Evolutionary conservation across 2,888 invertebrate genomes (phyloP).

Genomic region (Melipona bicolor): DNA sequence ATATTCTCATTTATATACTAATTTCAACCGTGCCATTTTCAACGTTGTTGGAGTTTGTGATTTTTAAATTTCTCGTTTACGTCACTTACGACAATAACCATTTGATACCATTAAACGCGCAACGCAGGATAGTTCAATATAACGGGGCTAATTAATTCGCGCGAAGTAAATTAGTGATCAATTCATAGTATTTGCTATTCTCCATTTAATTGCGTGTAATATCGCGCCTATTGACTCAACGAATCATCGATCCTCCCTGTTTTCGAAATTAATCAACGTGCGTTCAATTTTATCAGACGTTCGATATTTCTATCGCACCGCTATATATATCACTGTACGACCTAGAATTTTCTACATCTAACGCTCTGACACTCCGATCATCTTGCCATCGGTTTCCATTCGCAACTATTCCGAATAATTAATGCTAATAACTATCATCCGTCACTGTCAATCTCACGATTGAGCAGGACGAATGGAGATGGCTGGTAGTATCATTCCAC

Average conservation of each 20-base stretch:
- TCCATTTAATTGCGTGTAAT: neutral
- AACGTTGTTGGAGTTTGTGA: no score
- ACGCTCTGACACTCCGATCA: neutral
- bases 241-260: neutral
- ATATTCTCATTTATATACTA: neutral
- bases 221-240: neutral
- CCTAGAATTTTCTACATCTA: neutral
- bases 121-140: neutral
- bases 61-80: no score
- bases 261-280: neutral
- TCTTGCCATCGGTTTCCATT: neutral
- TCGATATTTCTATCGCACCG: no score
- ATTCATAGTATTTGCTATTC: neutral
- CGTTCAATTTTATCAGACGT: no score
- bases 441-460: constrained; percentile 55
- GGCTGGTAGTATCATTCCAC: constrained; percentile 42
- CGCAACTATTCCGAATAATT: constrained; percentile 35
- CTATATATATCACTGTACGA: neutral
- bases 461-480: constrained; percentile 48
- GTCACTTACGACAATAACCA: neutral
- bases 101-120: neutral
- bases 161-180: neutral
- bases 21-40: no score
- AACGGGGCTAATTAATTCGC: neutral
- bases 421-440: constrained; percentile 49